Evolutionary conservation across 2,797 vertebrate species (phyloP), one percentile per base, ranked within the genome.

Genomic region (Karalla daura): DNA sequence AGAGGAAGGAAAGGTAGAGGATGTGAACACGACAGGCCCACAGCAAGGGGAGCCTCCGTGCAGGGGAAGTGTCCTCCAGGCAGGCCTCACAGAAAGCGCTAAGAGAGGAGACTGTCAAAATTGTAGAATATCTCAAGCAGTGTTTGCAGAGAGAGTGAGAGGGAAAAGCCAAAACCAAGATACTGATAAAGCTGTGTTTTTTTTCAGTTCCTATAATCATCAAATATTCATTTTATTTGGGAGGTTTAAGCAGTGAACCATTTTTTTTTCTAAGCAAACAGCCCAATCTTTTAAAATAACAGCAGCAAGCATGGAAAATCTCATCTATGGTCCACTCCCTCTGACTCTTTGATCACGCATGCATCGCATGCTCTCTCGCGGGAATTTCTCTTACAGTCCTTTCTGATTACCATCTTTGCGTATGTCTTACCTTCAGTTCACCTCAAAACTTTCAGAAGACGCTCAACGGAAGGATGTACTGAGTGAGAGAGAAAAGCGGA

Each of bases 361-460:
- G 65, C 70, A 66, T 46, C 18, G 7, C 36, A 50, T 67, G 63
- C 58, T 53, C 65, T 63, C 72, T 72, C 72, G 37, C 18, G 80
- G 76, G 76, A 76, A 72, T 82, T 55, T 63, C 46, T 62, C 10
- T 10, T 62, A 37, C 40, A 53, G 52, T 79, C 71, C 27, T 53
- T 60, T 68, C 59, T 78, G 67, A 85, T 81, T 86, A 76, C 18
- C 76, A 74, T 83, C 69, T 76, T 43, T 68, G 56, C 15, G 28
- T 79, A 75, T 41, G 59, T 67, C 51, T 77, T 85, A 86, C 83
- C 73, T 86, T 78, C 50, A 76, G 54, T 83, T 88, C 80, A 86
- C 81, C 85, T 81, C 75, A 58, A 81, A 86, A 88, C 66, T 74
- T 80, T 62, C 30, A 68, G n/a, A 74, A 54, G 73, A 70, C 41